phyloP scores from a whole-genome alignment of 2,888 invertebrate species.

The Tineola bisselliella region DNA sequence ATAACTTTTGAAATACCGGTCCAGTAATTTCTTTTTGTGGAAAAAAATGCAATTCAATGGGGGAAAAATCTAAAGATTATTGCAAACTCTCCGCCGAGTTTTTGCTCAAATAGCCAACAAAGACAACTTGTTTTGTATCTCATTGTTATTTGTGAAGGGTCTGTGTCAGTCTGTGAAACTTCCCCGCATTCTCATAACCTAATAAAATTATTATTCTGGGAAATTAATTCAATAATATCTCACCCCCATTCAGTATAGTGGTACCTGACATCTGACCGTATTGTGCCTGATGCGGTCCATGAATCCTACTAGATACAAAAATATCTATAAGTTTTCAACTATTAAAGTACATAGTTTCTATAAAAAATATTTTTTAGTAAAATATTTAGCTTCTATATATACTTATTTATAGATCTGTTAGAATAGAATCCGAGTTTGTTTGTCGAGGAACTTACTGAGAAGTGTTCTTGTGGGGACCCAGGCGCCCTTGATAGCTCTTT shows the following conservation, averaged over 20 bases:
- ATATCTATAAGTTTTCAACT: too few relatives aligned
- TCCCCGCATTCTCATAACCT: background rate
- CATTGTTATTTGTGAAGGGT: background rate
- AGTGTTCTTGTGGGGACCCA: background rate
- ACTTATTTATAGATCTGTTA: background rate
- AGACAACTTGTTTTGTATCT: background rate
- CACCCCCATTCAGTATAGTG: background rate
- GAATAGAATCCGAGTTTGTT: slow-evolving; percentile 6
- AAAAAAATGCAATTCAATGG: too few relatives aligned
- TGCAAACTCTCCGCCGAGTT: too few relatives aligned
- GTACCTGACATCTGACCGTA: too few relatives aligned
- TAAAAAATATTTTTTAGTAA: too few relatives aligned
- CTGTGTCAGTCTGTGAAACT: background rate
- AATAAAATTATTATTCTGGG: background rate
- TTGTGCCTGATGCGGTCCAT: too few relatives aligned
- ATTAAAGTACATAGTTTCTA: too few relatives aligned
- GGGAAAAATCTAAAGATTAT: too few relatives aligned
- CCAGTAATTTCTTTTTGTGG: too few relatives aligned
- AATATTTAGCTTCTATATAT: too few relatives aligned
- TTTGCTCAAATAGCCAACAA: background rate
- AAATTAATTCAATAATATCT: background rate
- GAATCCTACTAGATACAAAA: too few relatives aligned
- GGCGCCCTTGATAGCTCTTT: slow-evolving; percentile 2
- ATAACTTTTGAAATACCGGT: too few relatives aligned
- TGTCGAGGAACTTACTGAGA: slow-evolving; percentile 5